Evolutionary conservation across 2,113 vertebrate species (phyloP), one percentile per base, ranked within the genome.

Genomic region (Syngnathus typhle): DNA sequence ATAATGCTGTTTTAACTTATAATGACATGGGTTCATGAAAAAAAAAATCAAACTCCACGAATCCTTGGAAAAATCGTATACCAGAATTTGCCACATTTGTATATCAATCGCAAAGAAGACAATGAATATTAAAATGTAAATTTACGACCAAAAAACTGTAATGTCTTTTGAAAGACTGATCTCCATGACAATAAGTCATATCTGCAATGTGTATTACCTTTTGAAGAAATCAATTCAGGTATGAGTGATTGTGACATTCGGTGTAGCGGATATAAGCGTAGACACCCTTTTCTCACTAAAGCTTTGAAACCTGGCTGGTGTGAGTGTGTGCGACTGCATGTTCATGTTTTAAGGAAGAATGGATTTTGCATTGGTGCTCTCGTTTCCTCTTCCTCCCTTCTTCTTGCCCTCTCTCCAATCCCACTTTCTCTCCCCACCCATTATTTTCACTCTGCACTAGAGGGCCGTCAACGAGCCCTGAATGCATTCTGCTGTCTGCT

Each of bases 401-500:
- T 69, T 51, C 58, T 68, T 74, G 68, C 72, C 74, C 56, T 61
- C 76, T 75, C 70, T 64, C 73, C 79, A 58, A 63, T 80, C 75
- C 71, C 67, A 70, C 77, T 75, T 72, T 73, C 83, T 81, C 82
- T 79, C 81, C 65, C 75, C 78, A 81, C 69, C 82, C 80, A 86
- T 88, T 88, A 88, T 88, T 88, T 77, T 88, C 81, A 84, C 74
- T 81, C 84, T 83, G 86, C 81, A 80, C 83, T 78, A 56, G 82
- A 86, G 88, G 80, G 84, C 86, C 78, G 78, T 88, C 85, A 84
- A 78, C 72, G 74, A 84, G 84, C 75, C 84, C 86, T 85, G 84
- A 85, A 88, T 85, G 85, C 84, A 87, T 89, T 89, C 85, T 71
- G 82, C 84, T 84, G 83, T 85, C 91, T 88, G 92, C 93, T 94